A percentile compares a stretch with the other conserved stretches of the same genome.
phyloP scores from a whole-genome alignment of 2,888 invertebrate species.

The Ctenicera cuprea region DNA sequence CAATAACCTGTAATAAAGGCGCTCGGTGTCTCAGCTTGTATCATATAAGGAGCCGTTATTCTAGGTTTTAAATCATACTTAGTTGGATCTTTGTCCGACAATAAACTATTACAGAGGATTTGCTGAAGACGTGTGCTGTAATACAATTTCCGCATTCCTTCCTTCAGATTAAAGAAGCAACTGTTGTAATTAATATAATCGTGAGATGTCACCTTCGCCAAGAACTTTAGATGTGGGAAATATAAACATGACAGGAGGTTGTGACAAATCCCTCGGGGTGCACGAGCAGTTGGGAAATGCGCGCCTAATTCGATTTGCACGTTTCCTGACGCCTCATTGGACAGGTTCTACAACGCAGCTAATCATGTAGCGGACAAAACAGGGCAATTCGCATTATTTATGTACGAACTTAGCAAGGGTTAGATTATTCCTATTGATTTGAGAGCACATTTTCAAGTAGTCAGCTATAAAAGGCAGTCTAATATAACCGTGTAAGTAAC shows the following conservation, averaged over 20 bases:
- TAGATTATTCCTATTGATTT: slow-evolving; percentile 41
- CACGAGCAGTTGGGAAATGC: slow-evolving; percentile 64
- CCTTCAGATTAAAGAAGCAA: slow-evolving; percentile 37
- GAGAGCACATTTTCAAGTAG: slow-evolving; percentile 16
- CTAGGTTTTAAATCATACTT: slow-evolving; percentile 68
- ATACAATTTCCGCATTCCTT: slow-evolving; percentile 55
- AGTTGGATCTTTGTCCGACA: slow-evolving; percentile 62
- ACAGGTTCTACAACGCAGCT: slow-evolving; percentile 63
- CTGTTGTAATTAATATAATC: slow-evolving; percentile 41
- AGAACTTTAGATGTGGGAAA: slow-evolving; percentile 51
- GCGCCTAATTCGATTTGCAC: slow-evolving; percentile 67
- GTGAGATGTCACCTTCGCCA: slow-evolving; percentile 35
- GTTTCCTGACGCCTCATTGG: slow-evolving; percentile 66
- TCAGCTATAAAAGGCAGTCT: neutral
- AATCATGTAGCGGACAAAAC: slow-evolving; percentile 63
- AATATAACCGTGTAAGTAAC: too few species aligned
- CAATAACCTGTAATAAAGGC: slow-evolving; percentile 71
- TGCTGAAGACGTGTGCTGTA: slow-evolving; percentile 54
- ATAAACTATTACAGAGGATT: slow-evolving; percentile 61
- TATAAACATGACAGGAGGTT: slow-evolving; percentile 65
- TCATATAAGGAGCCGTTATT: slow-evolving; percentile 62
- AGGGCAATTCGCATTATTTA: slow-evolving; percentile 53
- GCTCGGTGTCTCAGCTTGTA: slow-evolving; percentile 64
- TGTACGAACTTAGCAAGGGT: slow-evolving; percentile 46
- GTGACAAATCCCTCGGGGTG: slow-evolving; percentile 63